A percentile compares a stretch with the other conserved stretches of the same genome.
Evolutionary conservation across 2,113 vertebrate genomes (phyloP).

Genomic region (Aegithalos caudatus): DNA sequence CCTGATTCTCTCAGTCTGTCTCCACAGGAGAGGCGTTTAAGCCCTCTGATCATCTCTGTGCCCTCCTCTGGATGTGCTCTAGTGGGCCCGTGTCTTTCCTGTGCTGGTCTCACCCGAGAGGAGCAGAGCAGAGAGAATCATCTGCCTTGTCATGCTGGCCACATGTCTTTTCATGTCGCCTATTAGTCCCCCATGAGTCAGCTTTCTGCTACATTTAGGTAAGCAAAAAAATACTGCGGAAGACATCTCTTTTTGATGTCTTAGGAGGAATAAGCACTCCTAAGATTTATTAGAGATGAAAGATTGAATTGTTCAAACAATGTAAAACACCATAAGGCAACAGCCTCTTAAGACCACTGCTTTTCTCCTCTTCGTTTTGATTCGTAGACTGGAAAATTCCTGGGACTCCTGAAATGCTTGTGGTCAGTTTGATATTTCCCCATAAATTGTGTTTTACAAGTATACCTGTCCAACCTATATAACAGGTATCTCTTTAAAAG

Average conservation of each 20-base stretch:
- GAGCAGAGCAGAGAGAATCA: background rate
- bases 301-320: background rate
- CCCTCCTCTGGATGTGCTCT: background rate
- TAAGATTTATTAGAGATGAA: background rate
- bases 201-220: background rate
- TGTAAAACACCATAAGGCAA: background rate
- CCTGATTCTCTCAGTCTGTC: background rate
- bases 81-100: rapidly evolving
- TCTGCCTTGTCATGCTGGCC: background rate
- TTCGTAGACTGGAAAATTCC: slow-evolving; percentile 42
- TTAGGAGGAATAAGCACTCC: background rate
- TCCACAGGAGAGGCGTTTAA: background rate
- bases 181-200: background rate
- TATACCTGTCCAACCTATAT: background rate
- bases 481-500: background rate
- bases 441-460: slow-evolving; percentile 2
- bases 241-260: background rate
- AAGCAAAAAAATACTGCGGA: background rate
- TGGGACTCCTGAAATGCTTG: slow-evolving; percentile 51
- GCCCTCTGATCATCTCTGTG: background rate
- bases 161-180: background rate
- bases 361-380: slow-evolving; percentile 13
- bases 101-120: background rate
- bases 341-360: background rate
- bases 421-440: slow-evolving; percentile 59